These are phyloP conservation scores for Nomada flava DNA, from an alignment of 2,888 invertebrate genomes.

Conservation along the genomic window DNA sequence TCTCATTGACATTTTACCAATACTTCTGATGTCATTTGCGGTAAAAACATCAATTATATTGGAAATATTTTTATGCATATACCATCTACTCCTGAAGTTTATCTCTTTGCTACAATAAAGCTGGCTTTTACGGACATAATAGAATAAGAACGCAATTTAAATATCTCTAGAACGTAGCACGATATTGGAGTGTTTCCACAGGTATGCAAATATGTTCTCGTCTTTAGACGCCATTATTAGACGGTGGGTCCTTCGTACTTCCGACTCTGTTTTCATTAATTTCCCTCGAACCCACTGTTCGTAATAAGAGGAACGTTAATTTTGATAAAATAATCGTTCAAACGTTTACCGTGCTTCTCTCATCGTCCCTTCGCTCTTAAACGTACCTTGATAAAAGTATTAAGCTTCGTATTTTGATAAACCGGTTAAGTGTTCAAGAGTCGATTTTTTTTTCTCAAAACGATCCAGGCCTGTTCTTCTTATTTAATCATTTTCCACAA, in stretches of 20 bases:
- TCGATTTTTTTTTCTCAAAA: no score
- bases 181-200: constrained; percentile 22
- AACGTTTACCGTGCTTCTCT: no score
- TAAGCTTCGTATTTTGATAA: no score
- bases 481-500: neutral
- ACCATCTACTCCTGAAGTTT: no score
- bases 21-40: no score
- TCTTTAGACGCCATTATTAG: constrained; percentile 2
- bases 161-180: constrained; percentile 14
- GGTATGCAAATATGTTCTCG: constrained; percentile 33
- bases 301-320: neutral
- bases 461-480: no score
- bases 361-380: no score
- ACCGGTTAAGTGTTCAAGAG: no score
- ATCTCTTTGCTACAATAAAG: neutral
- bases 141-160: constrained; percentile 10
- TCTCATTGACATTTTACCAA: no score
- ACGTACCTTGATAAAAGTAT: no score
- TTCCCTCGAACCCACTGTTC: neutral
- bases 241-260: neutral
- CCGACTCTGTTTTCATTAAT: neutral
- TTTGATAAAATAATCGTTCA: no score
- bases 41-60: neutral
- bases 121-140: neutral
- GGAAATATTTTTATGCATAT: neutral